A percentile compares a stretch with the other conserved stretches of the same genome.
Evolutionary conservation across 2,888 invertebrate genomes (phyloP).

Genomic region (Hedychridium roseum): DNA sequence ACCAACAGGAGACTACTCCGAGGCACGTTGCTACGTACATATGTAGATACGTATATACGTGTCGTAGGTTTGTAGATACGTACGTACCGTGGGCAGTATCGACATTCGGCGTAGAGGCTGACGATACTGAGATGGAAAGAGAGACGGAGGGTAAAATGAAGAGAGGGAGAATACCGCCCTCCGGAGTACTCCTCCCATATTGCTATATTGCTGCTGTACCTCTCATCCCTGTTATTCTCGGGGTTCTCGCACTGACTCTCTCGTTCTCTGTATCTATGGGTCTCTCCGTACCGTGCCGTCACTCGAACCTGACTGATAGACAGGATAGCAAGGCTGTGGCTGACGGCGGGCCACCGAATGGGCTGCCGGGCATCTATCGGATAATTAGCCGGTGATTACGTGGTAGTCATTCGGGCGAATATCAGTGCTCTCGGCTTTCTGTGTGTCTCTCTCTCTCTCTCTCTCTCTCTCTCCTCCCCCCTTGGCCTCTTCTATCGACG

Average conservation of each 20-base stretch:
- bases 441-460: slow-evolving; percentile 21
- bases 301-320: background rate
- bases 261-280: slow-evolving; percentile 19
- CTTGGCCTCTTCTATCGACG: slow-evolving; percentile 13
- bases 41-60: background rate
- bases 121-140: slow-evolving; percentile 8
- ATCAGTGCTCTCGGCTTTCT: slow-evolving; percentile 55
- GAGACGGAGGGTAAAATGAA: slow-evolving; percentile 10
- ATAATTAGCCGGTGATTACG: slow-evolving; percentile 64
- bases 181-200: slow-evolving; percentile 31
- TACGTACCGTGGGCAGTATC: slow-evolving; percentile 21
- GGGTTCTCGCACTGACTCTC: slow-evolving; percentile 23
- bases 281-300: slow-evolving; percentile 10
- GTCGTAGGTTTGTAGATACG: too few species aligned
- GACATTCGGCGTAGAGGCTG: slow-evolving; percentile 38
- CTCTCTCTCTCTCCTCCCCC: slow-evolving; percentile 21
- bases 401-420: slow-evolving; percentile 60
- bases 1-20: too few species aligned
- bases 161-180: slow-evolving; percentile 18
- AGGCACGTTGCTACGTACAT: background rate
- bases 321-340: slow-evolving; percentile 37
- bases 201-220: slow-evolving; percentile 44
- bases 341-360: slow-evolving; percentile 39
- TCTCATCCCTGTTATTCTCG: slow-evolving; percentile 36
- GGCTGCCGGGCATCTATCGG: slow-evolving; percentile 60